Base-by-base conservation (phyloP, 2,888 invertebrate species). In the Xanthia icteritia region DNA sequence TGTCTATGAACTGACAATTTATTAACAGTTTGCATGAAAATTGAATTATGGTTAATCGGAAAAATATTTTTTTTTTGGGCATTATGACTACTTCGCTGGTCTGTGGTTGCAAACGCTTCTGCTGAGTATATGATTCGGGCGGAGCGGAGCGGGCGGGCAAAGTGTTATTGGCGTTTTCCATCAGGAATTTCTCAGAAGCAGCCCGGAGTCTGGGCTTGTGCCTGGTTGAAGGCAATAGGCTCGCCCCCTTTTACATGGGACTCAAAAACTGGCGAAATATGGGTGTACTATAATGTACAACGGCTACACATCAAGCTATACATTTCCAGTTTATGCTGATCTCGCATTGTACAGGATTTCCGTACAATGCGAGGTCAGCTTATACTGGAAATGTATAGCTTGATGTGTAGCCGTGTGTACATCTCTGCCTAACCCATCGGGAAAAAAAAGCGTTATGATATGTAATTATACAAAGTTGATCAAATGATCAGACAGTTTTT, bases 1-100 rank as follows among this genome's bases (percentile, higher is more conserved):
- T 89, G 89, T 85, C 88, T 87, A 86, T 89, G 89, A 91, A 89
- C 86, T 88, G 87, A 86, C 89, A 89, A 89, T 92, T 78, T 78
- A 69, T 69, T 74, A 69, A 65, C 73, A 85, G 61, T 80, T 84
- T 67, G 45, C 56, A 42, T 77, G 85, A 77, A 85, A 73, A 82
- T 82, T 69, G 42, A 82, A 85, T 65, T 72, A 60, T 51, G 42
- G 13, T 36, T 70, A 67, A 75, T 68, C 15, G 17, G 65, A 15
- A 54, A 79, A 71, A 84, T 27, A 13, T 74, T 56, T 39, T 17
- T 31, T n/a, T 4, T 58, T 82, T 65, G 1, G 39, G 17, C 51
- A 23, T 51, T 63, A 27, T 17, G 15, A 31, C 9, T n/a, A 36
- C 13, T 6, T 66, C 27, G 27, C 13, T 27, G 3, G 27, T 20